Evolutionary conservation across 2,113 vertebrate genomes (phyloP).

Genomic region (Eolophus roseicapilla): DNA sequence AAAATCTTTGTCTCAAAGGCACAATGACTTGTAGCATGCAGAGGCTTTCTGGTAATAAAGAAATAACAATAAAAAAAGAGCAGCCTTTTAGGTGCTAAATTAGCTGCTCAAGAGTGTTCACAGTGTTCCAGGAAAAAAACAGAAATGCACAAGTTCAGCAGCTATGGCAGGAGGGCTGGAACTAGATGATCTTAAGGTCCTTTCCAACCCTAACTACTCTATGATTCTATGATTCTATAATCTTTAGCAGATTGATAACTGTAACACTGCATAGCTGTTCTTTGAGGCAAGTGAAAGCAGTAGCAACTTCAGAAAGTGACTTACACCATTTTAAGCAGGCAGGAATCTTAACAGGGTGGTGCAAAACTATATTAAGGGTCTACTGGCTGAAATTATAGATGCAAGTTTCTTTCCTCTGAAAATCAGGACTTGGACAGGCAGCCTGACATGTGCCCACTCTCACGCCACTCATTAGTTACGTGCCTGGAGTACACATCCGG

Average conservation of each 20-base stretch:
- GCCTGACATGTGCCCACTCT: background rate
- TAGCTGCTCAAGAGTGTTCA: background rate
- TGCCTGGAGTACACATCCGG: background rate
- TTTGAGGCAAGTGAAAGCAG: background rate
- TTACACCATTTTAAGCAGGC: background rate
- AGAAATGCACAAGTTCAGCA: background rate
- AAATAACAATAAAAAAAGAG: background rate
- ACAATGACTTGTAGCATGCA: background rate
- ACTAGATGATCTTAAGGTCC: background rate
- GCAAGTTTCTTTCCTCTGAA: background rate
- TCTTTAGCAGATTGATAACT: background rate
- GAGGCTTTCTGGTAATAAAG: background rate
- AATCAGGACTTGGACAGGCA: background rate
- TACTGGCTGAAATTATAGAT: background rate
- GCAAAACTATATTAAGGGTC: background rate
- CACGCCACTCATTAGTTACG: background rate
- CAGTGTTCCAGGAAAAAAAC: background rate
- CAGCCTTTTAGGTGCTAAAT: background rate
- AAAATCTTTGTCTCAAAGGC: background rate
- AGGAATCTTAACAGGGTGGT: background rate
- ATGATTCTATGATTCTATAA: background rate
- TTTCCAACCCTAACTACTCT: background rate
- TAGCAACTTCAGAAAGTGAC: background rate
- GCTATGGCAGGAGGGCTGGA: background rate
- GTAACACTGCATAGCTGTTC: background rate